Base-by-base conservation (phyloP, 2,113 vertebrate genomes). In the Takifugu flavidus region DNA sequence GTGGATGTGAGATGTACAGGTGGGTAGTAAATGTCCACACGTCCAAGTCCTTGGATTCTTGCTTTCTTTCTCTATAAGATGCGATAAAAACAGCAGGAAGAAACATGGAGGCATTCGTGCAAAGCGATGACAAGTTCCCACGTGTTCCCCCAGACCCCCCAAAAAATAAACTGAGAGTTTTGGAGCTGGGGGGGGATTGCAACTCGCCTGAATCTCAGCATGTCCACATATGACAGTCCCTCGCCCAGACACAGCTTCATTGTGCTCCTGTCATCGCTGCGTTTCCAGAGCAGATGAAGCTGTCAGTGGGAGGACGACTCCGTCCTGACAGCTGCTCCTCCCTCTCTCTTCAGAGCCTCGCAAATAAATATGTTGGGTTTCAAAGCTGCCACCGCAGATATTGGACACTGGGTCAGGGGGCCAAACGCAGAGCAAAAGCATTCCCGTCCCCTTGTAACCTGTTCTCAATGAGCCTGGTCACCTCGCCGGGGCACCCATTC, bases 361-460 rank as follows among this genome's bases (percentile, higher is more conserved):
- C 78, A 86, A 82, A 89, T 87, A 87, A 89, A 89, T 87, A 89
- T 85, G 86, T 87, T 67, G 74, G 49, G 60, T 74, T 67, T 87
- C 81, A 88, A 82, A 87, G 81, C 80, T 70, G 82, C 79, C 69
- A 68, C 70, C 76, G 74, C 84, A 74, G 82, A 80, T 66, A 74
- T 51, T 79, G 84, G 78, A 84, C 70, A 75, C 75, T 74, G 78
- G 87, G 86, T 87, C 86, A 87, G 58, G 71, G 68, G 86, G 86
- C 77, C 86, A 88, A 86, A 81, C 60, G 39, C 70, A 12, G 56
- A 80, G 79, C 74, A 79, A 88, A 88, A 81, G 86, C 82, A 77
- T 82, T 79, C 86, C 84, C 78, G 65, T 86, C 81, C 81, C 75
- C 83, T 80, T 53, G 39, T 84, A 85, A 87, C 84, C 84, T 84